These are phyloP conservation scores for Aptenodytes forsteri DNA, from an alignment of 2,113 vertebrate genomes.

Conservation along the genomic window DNA sequence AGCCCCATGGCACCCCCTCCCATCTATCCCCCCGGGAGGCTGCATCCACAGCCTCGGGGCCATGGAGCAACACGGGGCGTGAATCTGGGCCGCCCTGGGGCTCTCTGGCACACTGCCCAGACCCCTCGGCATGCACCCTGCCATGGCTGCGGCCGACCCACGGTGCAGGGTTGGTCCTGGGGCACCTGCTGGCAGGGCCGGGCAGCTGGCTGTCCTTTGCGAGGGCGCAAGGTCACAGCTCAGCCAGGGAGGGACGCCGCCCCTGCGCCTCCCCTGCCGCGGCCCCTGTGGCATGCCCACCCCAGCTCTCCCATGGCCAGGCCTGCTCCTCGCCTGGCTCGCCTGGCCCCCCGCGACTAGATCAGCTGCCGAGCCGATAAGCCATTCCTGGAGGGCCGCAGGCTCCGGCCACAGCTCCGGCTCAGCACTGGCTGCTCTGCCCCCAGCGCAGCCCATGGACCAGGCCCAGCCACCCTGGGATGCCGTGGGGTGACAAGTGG, in stretches of 20 bases:
- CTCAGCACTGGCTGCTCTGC: background rate
- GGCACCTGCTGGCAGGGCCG: background rate
- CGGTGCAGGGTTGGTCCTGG: accelerated
- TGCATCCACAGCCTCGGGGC: accelerated
- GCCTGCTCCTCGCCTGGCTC: background rate
- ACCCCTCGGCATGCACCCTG: too few species aligned
- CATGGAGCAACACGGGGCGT: accelerated
- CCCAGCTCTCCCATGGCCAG: background rate
- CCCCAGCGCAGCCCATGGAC: background rate
- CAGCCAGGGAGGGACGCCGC: background rate
- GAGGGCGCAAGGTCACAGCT: conserved; percentile 44
- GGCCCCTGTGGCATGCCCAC: background rate
- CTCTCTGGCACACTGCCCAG: background rate
- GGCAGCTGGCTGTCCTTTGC: background rate
- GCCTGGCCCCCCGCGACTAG: background rate
- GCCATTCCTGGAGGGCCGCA: background rate
- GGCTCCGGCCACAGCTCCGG: background rate
- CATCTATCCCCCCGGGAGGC: accelerated
- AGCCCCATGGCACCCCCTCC: background rate
- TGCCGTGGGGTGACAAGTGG: background rate
- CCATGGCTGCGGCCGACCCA: background rate
- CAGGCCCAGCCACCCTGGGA: background rate
- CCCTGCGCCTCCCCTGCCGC: background rate
- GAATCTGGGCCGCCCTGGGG: background rate
- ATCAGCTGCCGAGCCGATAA: background rate